A percentile compares a stretch with the other conserved stretches of the same genome.
Evolutionary conservation across 2,113 vertebrate species (phyloP).

Genomic region (Gnathonemus echidnorhynchus): DNA sequence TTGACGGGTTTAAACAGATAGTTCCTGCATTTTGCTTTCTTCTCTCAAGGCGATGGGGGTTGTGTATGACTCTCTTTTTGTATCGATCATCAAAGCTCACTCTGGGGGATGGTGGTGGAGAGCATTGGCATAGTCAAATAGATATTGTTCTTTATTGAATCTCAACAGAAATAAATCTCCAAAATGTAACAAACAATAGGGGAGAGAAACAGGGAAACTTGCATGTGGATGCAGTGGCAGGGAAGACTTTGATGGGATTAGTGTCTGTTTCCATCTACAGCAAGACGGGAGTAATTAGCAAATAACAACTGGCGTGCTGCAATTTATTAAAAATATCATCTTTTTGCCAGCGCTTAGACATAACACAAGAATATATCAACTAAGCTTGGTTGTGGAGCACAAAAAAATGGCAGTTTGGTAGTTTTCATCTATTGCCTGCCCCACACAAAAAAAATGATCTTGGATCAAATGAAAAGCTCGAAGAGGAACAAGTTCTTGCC

Average conservation of each 20-base stretch:
- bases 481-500: slow-evolving; percentile 57
- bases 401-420: slow-evolving; percentile 46
- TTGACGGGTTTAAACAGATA: slow-evolving; percentile 51
- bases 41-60: neutral
- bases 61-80: slow-evolving; percentile 2
- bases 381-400: slow-evolving; percentile 25
- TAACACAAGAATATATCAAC: slow-evolving; percentile 34
- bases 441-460: slow-evolving; percentile 42
- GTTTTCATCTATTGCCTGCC: slow-evolving; percentile 53
- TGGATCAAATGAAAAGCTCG: slow-evolving; percentile 63
- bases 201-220: slow-evolving; percentile 39
- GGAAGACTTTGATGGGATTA: slow-evolving; percentile 55
- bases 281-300: slow-evolving; percentile 55
- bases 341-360: slow-evolving; percentile 26
- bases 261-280: slow-evolving; percentile 41
- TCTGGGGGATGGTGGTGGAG: slow-evolving; percentile 35
- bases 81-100: slow-evolving; percentile 19
- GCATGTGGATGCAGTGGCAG: slow-evolving; percentile 34
- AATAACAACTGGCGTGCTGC: slow-evolving; percentile 56
- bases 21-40: slow-evolving; percentile 29
- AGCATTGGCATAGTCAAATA: slow-evolving; percentile 22
- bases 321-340: slow-evolving; percentile 33
- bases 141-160: slow-evolving; percentile 47
- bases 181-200: slow-evolving; percentile 28
- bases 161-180: slow-evolving; percentile 39